Conservation (phyloP, 1,140 invertebrate species). For the Epicauta chinensis region DNA sequence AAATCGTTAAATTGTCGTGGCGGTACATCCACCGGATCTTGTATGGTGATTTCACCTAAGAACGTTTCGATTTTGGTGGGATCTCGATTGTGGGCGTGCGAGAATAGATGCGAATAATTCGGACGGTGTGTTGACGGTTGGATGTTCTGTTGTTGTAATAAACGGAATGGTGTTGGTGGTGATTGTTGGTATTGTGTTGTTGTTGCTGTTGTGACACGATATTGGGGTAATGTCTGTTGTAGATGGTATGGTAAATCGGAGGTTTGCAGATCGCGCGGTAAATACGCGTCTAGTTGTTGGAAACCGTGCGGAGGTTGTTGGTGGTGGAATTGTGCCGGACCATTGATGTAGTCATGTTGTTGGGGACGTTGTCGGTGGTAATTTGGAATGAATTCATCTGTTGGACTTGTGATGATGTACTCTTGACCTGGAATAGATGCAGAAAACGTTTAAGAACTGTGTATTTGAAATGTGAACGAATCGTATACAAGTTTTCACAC, state of each 20-base stretch:
- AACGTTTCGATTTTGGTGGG: conserved; percentile 53
- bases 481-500: too few relatives aligned
- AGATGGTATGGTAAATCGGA: conserved; percentile 37
- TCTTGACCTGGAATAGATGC: conserved; percentile 13
- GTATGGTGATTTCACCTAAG: conserved; percentile 51
- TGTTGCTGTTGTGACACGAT: conserved; percentile 25
- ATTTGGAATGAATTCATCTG: conserved; percentile 20
- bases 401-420: conserved; percentile 21
- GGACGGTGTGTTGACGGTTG: conserved; percentile 36
- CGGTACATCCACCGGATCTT: conserved; percentile 47
- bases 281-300: conserved; percentile 18
- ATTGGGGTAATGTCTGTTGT: conserved; percentile 38
- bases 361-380: conserved; percentile 20
- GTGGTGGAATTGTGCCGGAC: background rate
- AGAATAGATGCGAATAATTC: conserved; percentile 35
- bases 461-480: too few relatives aligned
- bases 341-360: background rate
- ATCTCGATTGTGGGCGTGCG: conserved; percentile 46
- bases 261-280: conserved; percentile 34
- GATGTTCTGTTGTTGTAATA: background rate
- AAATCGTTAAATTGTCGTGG: conserved; percentile 1
- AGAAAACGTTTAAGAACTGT: too few relatives aligned
- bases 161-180: conserved; percentile 5
- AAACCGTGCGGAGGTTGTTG: conserved; percentile 16
- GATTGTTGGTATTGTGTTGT: conserved; percentile 17